phyloP scores from a whole-genome alignment of 2,113 vertebrate species.

The Maccullochella peelii region DNA sequence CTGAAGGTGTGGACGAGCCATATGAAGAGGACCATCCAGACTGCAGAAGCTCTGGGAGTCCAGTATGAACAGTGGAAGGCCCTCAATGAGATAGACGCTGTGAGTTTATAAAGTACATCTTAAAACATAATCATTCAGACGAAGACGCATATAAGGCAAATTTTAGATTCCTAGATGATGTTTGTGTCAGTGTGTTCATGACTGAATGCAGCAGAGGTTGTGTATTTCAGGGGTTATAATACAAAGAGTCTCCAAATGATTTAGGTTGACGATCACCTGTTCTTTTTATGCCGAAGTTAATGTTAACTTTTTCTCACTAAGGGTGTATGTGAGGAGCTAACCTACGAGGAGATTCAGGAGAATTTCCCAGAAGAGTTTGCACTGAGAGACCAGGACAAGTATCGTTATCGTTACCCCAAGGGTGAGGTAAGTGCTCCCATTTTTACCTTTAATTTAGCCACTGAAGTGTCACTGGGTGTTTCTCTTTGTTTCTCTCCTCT shows the following conservation, averaged over 20 bases:
- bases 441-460: background rate
- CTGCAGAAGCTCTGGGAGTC: slow-evolving; percentile 87
- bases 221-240: background rate
- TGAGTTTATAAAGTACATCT: slow-evolving; percentile 72
- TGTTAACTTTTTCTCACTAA: slow-evolving; percentile 52
- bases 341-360: slow-evolving; percentile 93
- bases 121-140: background rate
- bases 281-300: background rate
- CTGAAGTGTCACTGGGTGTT: background rate
- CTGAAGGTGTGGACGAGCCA: slow-evolving; percentile 95
- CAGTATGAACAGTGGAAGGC: slow-evolving; percentile 95
- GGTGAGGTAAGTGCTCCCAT: slow-evolving; percentile 84
- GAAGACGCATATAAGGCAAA: background rate
- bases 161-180: background rate
- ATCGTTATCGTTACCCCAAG: slow-evolving; percentile 94
- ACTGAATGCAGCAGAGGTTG: background rate
- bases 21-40: slow-evolving; percentile 92
- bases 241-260: background rate
- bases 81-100: slow-evolving; percentile 93
- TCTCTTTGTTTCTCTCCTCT: background rate
- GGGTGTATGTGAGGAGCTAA: slow-evolving; percentile 94
- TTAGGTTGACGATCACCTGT: background rate
- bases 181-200: background rate
- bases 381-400: slow-evolving; percentile 93
- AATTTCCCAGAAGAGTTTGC: slow-evolving; percentile 90